Base-by-base conservation (phyloP, 2,113 vertebrate genomes). In the Hypomesus transpacificus region DNA sequence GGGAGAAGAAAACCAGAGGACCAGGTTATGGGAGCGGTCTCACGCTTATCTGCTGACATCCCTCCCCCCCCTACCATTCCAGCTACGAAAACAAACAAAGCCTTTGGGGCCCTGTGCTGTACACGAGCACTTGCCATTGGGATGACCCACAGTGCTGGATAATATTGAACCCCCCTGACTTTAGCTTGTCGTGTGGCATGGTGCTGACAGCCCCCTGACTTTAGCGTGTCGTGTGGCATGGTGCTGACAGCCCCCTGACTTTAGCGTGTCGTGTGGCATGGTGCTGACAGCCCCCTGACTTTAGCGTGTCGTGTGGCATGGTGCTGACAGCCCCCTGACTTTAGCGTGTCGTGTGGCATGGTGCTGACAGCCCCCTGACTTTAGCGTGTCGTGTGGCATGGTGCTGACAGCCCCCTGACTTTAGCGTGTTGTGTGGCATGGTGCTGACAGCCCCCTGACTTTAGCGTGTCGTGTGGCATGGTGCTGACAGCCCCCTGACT, bases 1-100 rank as follows among this genome's bases (percentile, higher is more conserved):
- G 73, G 73, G 1, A 46, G 26, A 71, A 20, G 52, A 24, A 14
- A 24, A 76, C 46, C 67, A 20, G 0, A 52, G 16, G 66, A 67
- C 26, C n/a, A 68, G 1, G 70, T 39, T 0, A 39, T 60, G 24
- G 77, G 39, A 74, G 52, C 4, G 66, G 13, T 63, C 21, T 3
- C 28, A 64, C 22, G 22, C 22, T 24, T 24, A 52, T 13, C 39
- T 24, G 31, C 22, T 34, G 18, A 11, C 18, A 50, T 11, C 57
- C 57, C 2, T 11, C 2, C 21, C 21, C 57, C 7, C 57, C 11
- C 31, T 28, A n/a, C 31, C 16, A n/a, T 39, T 64, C 11, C 28
- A 3, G 5, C 62, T 14, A 17, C 21, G 13, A 53, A 68, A 65
- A 11, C 9, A 50, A 26, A n/a, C 26, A 9, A 18, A 28, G 24